A percentile compares a stretch with the other conserved stretches of the same genome.
phyloP scores from a whole-genome alignment of 2,888 invertebrate genomes.

The Erpobdella octoculata region DNA sequence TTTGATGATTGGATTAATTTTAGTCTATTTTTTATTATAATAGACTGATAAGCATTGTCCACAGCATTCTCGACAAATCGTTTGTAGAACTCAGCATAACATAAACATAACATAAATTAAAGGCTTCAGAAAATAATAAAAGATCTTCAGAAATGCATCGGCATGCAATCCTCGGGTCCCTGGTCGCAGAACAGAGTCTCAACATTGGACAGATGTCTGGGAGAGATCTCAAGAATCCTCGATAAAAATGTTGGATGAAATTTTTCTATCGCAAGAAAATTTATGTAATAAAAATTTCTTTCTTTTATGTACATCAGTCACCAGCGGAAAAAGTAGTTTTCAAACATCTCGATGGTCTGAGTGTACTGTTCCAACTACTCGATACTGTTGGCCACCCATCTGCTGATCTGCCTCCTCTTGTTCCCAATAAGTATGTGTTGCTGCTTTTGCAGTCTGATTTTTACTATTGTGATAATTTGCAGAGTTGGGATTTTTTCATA shows the following conservation, averaged over 20 bases:
- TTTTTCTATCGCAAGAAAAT: neutral
- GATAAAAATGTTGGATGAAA: conserved; percentile 54
- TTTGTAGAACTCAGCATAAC: too few relatives aligned
- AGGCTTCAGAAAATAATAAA: conserved; percentile 56
- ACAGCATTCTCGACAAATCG: too few relatives aligned
- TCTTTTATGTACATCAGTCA: too few relatives aligned
- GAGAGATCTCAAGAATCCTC: conserved; percentile 57
- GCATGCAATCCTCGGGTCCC: conserved; percentile 46
- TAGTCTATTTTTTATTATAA: neutral
- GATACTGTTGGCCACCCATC: conserved; percentile 40
- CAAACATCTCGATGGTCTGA: conserved; percentile 8
- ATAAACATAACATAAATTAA: too few relatives aligned
- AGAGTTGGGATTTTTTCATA: too few relatives aligned
- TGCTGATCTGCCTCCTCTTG: conserved; percentile 57
- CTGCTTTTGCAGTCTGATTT: neutral
- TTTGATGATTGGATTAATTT: neutral
- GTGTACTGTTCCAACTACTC: conserved; percentile 9
- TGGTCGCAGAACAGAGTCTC: conserved; percentile 58
- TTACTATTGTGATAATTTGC: too few relatives aligned
- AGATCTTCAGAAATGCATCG: conserved; percentile 50
- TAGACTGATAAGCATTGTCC: neutral
- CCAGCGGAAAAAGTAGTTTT: conserved; percentile 9
- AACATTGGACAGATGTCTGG: conserved; percentile 58
- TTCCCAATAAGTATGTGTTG: conserved; percentile 58
- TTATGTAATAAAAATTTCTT: too few relatives aligned